Evolutionary conservation across 1,140 invertebrate species (phyloP).

Genomic region (Drepana arcuata): DNA sequence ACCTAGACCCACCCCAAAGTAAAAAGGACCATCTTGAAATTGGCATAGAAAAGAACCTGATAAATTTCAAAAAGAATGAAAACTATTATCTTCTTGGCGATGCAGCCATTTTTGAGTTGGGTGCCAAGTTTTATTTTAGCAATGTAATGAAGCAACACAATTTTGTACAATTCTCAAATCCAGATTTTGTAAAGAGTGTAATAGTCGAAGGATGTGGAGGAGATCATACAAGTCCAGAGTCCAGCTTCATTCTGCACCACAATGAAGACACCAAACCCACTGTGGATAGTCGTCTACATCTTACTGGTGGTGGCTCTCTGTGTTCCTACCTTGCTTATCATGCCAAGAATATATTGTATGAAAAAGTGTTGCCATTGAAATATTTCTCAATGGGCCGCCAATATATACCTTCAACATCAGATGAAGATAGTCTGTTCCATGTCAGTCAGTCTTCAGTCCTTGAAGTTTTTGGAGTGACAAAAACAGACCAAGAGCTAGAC

Average conservation of each 20-base stretch:
- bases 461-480: constrained; percentile 72
- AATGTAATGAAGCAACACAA: constrained; percentile 60
- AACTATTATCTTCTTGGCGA: constrained; percentile 76
- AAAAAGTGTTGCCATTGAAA: constrained; percentile 73
- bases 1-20: constrained; percentile 38
- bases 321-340: constrained; percentile 77
- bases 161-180: constrained; percentile 74
- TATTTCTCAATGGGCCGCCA: constrained; percentile 76
- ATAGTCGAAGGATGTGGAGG: constrained; percentile 78
- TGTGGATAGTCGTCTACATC: constrained; percentile 72
- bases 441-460: constrained; percentile 75
- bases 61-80: constrained; percentile 74
- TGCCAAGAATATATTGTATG: constrained; percentile 73
- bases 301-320: constrained; percentile 77
- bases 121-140: constrained; percentile 71
- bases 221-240: constrained; percentile 68
- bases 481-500: constrained; percentile 56
- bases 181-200: constrained; percentile 78
- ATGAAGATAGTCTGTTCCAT: constrained; percentile 72
- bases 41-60: constrained; percentile 62
- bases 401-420: constrained; percentile 69
- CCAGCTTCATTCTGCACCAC: constrained; percentile 73
- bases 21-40: constrained; percentile 73
- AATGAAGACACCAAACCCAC: constrained; percentile 61
- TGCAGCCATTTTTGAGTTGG: constrained; percentile 77